phyloP scores from a whole-genome alignment of 2,113 vertebrate genomes.

The Clupea harengus region DNA sequence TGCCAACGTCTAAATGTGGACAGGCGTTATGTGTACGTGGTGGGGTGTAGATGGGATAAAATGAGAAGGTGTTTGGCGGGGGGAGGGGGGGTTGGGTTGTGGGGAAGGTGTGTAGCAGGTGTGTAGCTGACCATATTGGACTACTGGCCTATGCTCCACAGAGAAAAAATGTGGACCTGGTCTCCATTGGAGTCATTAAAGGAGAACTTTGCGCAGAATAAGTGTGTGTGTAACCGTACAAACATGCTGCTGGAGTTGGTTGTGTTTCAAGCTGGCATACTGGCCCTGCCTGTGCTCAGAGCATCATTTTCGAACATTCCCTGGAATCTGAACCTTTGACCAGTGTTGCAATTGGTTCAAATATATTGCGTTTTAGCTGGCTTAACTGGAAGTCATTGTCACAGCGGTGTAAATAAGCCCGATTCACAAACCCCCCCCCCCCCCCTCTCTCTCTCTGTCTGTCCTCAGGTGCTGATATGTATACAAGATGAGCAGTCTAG shows the following conservation, averaged over 20 bases:
- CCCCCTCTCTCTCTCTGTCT: background rate
- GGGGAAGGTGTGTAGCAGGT: no score
- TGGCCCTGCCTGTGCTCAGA: background rate
- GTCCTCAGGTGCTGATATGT: conserved; percentile 82
- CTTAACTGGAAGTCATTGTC: background rate
- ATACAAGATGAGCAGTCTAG: conserved; percentile 86
- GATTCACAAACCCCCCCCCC: background rate
- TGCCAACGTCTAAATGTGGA: no score
- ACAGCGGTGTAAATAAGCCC: no score
- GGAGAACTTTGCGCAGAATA: no score
- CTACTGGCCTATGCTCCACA: background rate
- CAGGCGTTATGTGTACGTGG: no score
- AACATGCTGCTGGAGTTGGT: background rate
- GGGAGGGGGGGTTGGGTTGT: background rate
- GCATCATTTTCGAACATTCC: no score
- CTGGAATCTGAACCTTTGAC: no score
- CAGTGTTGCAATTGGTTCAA: background rate
- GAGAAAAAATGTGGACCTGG: background rate
- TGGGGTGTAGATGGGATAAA: background rate
- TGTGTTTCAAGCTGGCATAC: background rate
- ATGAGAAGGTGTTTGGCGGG: background rate
- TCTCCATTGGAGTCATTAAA: no score
- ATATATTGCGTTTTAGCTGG: background rate
- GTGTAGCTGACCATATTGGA: background rate
- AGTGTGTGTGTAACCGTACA: background rate